Evolutionary conservation across 2,113 vertebrate genomes (phyloP).

Genomic region (Hippocampus zosterae): DNA sequence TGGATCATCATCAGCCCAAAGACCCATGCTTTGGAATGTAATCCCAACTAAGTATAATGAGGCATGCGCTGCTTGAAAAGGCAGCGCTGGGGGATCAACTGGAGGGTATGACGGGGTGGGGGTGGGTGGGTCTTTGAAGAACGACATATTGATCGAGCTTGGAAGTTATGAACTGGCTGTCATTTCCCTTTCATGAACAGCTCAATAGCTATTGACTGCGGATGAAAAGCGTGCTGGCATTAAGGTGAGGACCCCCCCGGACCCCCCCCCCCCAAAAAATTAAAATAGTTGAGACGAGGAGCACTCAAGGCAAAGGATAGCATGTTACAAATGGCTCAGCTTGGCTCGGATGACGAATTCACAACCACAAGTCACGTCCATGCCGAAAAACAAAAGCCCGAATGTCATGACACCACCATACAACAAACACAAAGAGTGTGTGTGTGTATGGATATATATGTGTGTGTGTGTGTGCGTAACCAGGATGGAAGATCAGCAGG

Average conservation of each 20-base stretch:
- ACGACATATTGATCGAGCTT: constrained; percentile 68
- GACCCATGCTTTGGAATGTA: neutral
- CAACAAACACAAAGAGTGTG: constrained; percentile 17
- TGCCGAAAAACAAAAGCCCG: constrained; percentile 28
- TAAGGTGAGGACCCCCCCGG: constrained; percentile 43
- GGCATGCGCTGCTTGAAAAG: constrained; percentile 9
- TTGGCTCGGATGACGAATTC: constrained; percentile 47
- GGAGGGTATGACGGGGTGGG: neutral
- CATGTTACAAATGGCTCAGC: constrained; percentile 2
- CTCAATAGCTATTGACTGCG: constrained; percentile 74
- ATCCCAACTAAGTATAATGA: constrained; percentile 17
- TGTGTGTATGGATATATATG: too few relatives aligned
- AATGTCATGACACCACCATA: constrained; percentile 50
- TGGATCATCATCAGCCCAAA: neutral
- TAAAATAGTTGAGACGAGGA: constrained; percentile 21
- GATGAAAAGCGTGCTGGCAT: constrained; percentile 64
- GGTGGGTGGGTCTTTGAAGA: constrained; percentile 38
- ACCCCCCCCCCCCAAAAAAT: constrained; percentile 9
- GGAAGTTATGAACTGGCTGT: constrained; percentile 73
- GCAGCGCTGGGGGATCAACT: constrained; percentile 22
- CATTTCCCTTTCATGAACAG: constrained; percentile 72
- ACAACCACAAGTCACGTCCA: constrained; percentile 31
- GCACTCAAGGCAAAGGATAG: constrained; percentile 26
- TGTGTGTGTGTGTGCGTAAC: neutral
- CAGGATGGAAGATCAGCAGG: constrained; percentile 39